phyloP scores from a whole-genome alignment of 2,888 invertebrate species.

The Automeris io region DNA sequence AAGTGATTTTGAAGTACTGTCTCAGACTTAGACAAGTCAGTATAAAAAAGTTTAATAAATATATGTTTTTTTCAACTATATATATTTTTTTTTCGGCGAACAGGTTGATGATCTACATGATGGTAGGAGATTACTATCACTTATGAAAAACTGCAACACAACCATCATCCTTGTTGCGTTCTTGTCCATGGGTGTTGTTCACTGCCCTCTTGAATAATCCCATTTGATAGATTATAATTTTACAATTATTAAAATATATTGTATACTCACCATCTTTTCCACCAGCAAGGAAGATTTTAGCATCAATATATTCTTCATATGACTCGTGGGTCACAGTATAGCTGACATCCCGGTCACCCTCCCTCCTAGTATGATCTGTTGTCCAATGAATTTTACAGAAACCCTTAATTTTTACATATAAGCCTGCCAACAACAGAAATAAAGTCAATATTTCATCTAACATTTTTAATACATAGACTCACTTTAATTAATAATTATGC shows the following conservation, averaged over 20 bases:
- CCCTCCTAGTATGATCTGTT: slow-evolving; percentile 29
- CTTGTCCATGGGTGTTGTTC: no score
- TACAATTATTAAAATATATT: not conserved
- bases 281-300: slow-evolving; percentile 61
- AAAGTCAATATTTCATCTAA: not conserved
- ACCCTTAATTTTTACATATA: slow-evolving; percentile 68
- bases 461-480: not conserved
- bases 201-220: no score
- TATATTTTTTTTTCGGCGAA: no score
- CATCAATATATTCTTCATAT: slow-evolving; percentile 69
- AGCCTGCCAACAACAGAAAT: slow-evolving; percentile 43
- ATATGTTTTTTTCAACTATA: no score
- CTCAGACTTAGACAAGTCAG: no score
- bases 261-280: slow-evolving; percentile 51
- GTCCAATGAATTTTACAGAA: slow-evolving; percentile 74
- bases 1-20: no score
- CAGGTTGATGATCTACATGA: no score
- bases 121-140: no score
- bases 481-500: no score
- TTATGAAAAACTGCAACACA: no score
- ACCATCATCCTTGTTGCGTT: no score
- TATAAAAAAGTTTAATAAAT: no score
- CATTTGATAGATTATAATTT: not conserved
- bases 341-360: slow-evolving; percentile 29
- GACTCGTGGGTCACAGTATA: slow-evolving; percentile 56